phyloP scores from a whole-genome alignment of 2,797 vertebrate genomes.

The Takifugu rubripes region DNA sequence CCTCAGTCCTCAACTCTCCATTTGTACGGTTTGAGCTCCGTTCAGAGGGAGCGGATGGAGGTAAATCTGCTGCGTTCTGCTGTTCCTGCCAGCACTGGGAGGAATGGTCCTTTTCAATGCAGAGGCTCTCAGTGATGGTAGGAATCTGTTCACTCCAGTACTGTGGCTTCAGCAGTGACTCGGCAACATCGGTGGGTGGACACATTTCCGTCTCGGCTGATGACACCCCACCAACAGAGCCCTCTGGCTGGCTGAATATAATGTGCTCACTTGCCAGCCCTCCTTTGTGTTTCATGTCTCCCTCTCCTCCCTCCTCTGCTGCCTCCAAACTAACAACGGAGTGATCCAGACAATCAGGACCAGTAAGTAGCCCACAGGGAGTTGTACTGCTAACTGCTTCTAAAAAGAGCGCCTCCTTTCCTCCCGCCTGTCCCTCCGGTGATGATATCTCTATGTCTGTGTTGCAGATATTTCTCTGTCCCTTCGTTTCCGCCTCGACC shows the following conservation, averaged over 20 bases:
- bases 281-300: conserved; percentile 57
- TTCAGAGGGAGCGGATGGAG: conserved; percentile 33
- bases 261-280: conserved; percentile 55
- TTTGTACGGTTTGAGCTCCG: conserved; percentile 49
- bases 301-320: conserved; percentile 46
- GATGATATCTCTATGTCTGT: conserved; percentile 47
- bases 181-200: conserved; percentile 70
- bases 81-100: conserved; percentile 46
- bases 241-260: conserved; percentile 66
- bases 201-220: conserved; percentile 61
- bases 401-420: conserved; percentile 48
- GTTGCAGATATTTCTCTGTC: conserved; percentile 39
- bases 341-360: conserved; percentile 60
- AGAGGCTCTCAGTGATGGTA: conserved; percentile 54
- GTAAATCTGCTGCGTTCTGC: conserved; percentile 45
- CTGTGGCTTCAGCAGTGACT: conserved; percentile 70
- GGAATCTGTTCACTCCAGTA: conserved; percentile 54
- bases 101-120: conserved; percentile 50
- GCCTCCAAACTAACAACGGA: conserved; percentile 55
- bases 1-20: conserved; percentile 30
- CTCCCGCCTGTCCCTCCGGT: conserved; percentile 53
- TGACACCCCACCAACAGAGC: conserved; percentile 63
- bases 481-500: conserved; percentile 54
- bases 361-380: conserved; percentile 49
- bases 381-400: conserved; percentile 53